Evolutionary conservation across 2,888 invertebrate genomes (phyloP).

Genomic region (Periphyllus acericola): DNA sequence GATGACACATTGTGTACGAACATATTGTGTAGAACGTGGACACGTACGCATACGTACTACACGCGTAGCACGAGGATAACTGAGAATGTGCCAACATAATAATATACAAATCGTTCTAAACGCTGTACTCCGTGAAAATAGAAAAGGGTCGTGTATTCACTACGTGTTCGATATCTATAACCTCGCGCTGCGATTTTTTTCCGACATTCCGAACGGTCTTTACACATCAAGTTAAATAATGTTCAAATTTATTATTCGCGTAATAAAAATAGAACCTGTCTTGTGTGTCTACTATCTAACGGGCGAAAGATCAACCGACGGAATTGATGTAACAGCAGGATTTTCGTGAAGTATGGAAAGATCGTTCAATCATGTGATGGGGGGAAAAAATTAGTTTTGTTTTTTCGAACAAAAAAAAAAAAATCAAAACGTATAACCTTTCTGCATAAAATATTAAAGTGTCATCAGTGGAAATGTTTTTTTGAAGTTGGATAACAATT

Average conservation of each 20-base stretch:
- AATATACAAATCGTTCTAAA: background rate
- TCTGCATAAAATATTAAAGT: conserved; percentile 11
- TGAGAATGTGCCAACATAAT: background rate
- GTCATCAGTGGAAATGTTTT: background rate
- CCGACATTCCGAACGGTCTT: background rate
- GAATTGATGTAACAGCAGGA: background rate
- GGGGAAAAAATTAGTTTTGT: background rate
- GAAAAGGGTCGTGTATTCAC: background rate
- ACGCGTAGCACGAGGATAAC: background rate
- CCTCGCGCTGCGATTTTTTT: background rate
- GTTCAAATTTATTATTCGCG: conserved; percentile 9
- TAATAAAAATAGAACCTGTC: background rate
- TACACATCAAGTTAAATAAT: conserved; percentile 18
- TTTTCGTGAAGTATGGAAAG: conserved; percentile 15
- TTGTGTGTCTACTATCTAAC: background rate
- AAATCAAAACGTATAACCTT: background rate
- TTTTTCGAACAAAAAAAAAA: background rate
- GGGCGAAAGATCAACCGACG: background rate
- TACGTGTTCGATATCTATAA: background rate
- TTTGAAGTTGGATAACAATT: background rate
- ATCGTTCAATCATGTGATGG: conserved; percentile 17
- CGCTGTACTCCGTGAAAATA: background rate
- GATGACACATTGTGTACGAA: background rate
- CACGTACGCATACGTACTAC: background rate
- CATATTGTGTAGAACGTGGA: background rate